These are phyloP conservation scores for Iselma pallidipennis DNA, from an alignment of 2,888 invertebrate species.

Conservation along the genomic window DNA sequence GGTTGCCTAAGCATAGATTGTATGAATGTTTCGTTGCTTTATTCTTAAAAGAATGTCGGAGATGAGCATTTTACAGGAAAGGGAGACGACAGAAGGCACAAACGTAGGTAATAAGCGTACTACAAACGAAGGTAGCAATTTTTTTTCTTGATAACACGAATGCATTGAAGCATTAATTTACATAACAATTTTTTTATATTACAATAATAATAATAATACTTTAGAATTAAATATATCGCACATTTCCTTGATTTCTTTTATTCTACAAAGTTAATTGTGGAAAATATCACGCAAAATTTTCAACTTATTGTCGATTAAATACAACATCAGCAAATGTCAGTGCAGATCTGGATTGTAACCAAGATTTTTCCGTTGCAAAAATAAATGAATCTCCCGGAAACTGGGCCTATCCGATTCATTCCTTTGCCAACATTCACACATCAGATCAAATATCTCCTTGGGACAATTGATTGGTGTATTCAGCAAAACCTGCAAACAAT, in stretches of 20 bases:
- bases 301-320: constrained; percentile 45
- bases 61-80: background rate
- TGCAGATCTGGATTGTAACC: constrained; percentile 57
- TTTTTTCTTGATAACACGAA: constrained; percentile 17
- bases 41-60: background rate
- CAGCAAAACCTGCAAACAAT: constrained; percentile 58
- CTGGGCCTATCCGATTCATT: constrained; percentile 76
- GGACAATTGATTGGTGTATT: constrained; percentile 77
- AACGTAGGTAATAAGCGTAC: constrained; percentile 28
- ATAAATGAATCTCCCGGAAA: constrained; percentile 84
- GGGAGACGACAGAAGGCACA: constrained; percentile 21
- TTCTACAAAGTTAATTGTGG: constrained; percentile 14
- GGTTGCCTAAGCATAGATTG: background rate
- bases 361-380: constrained; percentile 77
- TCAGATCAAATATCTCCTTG: constrained; percentile 82
- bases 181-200: constrained; percentile 2
- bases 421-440: constrained; percentile 86
- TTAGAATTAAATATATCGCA: constrained; percentile 3
- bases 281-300: constrained; percentile 45
- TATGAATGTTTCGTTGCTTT: background rate
- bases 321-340: constrained; percentile 45
- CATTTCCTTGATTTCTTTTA: background rate
- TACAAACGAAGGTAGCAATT: constrained; percentile 17
- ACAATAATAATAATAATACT: constrained; percentile 7
- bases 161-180: constrained; percentile 10